Percentiles rank a stretch among this genome's conserved stretches.
Evolutionary conservation across 2,888 invertebrate species (phyloP).

Genomic region (Tetragonula carbonaria): DNA sequence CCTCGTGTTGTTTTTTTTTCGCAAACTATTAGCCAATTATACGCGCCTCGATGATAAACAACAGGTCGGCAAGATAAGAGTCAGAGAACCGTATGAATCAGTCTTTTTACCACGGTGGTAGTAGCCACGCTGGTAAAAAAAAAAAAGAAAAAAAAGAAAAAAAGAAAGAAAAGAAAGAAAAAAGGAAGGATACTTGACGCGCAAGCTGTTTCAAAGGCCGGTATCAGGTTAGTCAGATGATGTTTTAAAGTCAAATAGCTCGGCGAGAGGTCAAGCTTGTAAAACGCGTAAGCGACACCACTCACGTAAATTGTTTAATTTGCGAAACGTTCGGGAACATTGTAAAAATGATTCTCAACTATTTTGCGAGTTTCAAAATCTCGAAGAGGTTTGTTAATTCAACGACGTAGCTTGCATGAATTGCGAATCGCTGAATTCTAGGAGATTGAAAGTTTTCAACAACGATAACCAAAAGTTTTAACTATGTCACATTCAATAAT

Average conservation of each 20-base stretch:
- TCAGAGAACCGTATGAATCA: slow-evolving; percentile 35
- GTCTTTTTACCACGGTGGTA: slow-evolving; percentile 29
- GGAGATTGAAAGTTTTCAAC: too few relatives aligned
- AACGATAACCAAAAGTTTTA: too few relatives aligned
- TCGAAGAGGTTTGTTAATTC: neutral
- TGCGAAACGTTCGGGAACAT: neutral
- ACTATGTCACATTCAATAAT: rapidly evolving
- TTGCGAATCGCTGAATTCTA: too few relatives aligned
- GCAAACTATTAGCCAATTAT: slow-evolving; percentile 48
- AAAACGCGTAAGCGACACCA: slow-evolving; percentile 19
- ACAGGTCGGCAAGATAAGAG: slow-evolving; percentile 1
- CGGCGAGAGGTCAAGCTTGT: slow-evolving; percentile 20
- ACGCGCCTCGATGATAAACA: slow-evolving; percentile 35
- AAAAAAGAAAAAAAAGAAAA: slow-evolving; percentile 18
- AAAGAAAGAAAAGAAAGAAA: slow-evolving; percentile 10
- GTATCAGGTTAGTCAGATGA: slow-evolving; percentile 28
- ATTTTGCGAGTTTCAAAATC: neutral
- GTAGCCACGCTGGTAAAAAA: slow-evolving; percentile 30
- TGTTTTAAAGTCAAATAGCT: slow-evolving; percentile 24
- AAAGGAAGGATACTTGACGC: slow-evolving; percentile 18
- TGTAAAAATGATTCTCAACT: neutral
- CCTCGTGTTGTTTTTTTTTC: neutral
- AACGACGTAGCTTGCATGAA: neutral
- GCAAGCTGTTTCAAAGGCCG: slow-evolving; percentile 38
- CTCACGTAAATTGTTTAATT: slow-evolving; percentile 9